These are phyloP conservation scores for Notolepis coatsorum DNA, from an alignment of 2,797 vertebrate genomes.

Conservation along the genomic window DNA sequence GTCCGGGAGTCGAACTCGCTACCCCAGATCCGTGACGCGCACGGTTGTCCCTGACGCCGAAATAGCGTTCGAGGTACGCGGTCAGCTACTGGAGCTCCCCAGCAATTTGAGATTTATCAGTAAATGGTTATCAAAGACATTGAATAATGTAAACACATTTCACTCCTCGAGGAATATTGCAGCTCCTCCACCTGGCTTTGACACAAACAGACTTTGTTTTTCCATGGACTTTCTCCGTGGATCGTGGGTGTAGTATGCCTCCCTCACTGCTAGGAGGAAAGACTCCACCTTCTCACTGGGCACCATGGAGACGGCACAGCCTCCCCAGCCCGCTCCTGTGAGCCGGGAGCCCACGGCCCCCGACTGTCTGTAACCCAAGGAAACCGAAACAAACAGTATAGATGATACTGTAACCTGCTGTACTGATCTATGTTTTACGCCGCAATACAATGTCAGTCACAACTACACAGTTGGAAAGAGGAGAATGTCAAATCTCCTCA, in stretches of 20 bases:
- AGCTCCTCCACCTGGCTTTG: constrained; percentile 92
- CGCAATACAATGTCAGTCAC: no score
- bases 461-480: no score
- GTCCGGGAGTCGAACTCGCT: no score
- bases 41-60: no score
- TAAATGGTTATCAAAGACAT: neutral
- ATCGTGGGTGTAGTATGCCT: constrained; percentile 84
- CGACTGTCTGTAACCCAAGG: constrained; percentile 79
- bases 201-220: constrained; percentile 89
- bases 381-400: constrained; percentile 8
- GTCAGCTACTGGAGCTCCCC: no score
- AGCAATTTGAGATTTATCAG: neutral
- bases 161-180: constrained; percentile 85
- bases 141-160: constrained; percentile 11
- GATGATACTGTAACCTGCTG: neutral
- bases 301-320: constrained; percentile 96
- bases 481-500: no score
- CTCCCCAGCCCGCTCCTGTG: constrained; percentile 98
- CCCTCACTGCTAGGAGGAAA: constrained; percentile 87
- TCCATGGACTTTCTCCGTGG: constrained; percentile 74
- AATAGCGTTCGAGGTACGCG: no score
- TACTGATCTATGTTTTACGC: neutral
- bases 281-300: constrained; percentile 82
- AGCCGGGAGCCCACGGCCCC: constrained; percentile 93
- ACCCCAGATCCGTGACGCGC: no score